Conservation (phyloP, 2,113 vertebrate genomes). For the Elachura formosa region DNA sequence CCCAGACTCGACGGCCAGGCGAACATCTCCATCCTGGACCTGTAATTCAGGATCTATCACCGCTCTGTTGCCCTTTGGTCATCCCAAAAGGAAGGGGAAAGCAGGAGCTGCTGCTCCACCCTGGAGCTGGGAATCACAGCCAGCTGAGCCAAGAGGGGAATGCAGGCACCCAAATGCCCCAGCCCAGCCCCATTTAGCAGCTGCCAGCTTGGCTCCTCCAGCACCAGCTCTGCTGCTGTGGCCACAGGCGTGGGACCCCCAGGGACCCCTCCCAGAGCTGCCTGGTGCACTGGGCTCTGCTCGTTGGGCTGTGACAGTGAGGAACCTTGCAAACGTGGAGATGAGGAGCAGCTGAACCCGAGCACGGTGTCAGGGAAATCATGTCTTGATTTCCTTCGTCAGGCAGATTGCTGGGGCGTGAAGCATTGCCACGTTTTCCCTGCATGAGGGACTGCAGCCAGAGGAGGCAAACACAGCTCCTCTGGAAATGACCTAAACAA, state of each 20-base stretch:
- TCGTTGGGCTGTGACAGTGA: not conserved
- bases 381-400: not conserved
- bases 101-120: not conserved
- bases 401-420: not conserved
- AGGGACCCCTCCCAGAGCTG: not conserved
- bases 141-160: not conserved
- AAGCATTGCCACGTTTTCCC: not conserved
- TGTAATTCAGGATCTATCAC: accelerated
- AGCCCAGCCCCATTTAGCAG: not conserved
- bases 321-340: not conserved
- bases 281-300: not conserved
- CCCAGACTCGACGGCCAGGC: not conserved
- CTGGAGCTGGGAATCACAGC: not conserved
- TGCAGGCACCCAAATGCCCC: not conserved
- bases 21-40: not conserved
- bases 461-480: not conserved
- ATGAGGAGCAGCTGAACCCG: not conserved
- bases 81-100: not conserved
- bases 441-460: not conserved
- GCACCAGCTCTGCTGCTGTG: not conserved
- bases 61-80: not conserved
- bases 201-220: not conserved
- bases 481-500: not conserved
- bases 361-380: not conserved
- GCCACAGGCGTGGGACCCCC: accelerated